Percentiles rank a stretch among this genome's conserved stretches.
Evolutionary conservation across 2,888 invertebrate species (phyloP).

Genomic region (Terebella lapidaria): DNA sequence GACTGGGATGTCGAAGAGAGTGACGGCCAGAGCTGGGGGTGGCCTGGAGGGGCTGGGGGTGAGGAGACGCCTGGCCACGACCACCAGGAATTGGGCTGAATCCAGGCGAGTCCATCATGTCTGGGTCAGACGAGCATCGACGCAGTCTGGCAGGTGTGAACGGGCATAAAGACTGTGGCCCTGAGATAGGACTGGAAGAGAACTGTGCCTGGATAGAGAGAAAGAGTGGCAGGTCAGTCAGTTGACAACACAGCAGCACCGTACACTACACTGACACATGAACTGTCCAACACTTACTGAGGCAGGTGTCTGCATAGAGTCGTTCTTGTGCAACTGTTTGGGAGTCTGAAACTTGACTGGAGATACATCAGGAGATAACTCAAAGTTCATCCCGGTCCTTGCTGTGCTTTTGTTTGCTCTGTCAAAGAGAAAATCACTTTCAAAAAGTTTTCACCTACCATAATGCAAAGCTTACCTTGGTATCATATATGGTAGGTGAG

Average conservation of each 20-base stretch:
- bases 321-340: not conserved
- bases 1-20: not conserved
- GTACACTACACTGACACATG: no score
- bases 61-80: constrained; percentile 10
- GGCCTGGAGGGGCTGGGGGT: constrained; percentile 6
- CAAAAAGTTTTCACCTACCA: no score
- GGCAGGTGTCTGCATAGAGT: not conserved
- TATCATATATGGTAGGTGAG: no score
- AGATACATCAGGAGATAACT: constrained; percentile 3
- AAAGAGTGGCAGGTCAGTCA: no score
- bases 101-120: constrained; percentile 14
- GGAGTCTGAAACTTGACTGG: constrained; percentile 6
- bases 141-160: constrained; percentile 10
- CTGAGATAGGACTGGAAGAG: constrained; percentile 45
- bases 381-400: not conserved
- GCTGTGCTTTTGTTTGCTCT: no score
- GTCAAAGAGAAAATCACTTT: no score
- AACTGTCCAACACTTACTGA: no score
- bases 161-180: not conserved
- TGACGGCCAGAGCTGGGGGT: constrained; percentile 21
- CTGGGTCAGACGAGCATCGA: constrained; percentile 22
- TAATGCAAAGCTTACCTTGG: no score
- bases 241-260: no score
- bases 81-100: constrained; percentile 19
- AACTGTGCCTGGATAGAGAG: constrained; percentile 32